These are phyloP conservation scores for Acanthiza pusilla DNA, from an alignment of 2,797 vertebrate genomes.

Conservation along the genomic window DNA sequence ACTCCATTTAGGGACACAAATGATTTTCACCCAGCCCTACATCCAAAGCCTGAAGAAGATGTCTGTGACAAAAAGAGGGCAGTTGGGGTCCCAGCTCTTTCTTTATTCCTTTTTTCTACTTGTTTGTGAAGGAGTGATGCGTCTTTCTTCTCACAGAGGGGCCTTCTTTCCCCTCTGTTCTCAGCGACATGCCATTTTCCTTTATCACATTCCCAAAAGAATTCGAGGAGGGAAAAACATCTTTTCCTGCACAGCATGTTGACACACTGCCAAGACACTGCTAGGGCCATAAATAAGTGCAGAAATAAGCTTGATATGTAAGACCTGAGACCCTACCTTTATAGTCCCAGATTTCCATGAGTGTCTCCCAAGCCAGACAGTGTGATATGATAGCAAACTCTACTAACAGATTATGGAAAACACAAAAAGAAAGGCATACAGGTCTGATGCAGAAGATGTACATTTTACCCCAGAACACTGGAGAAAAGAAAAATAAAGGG, in stretches of 20 bases:
- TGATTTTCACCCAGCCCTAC: neutral
- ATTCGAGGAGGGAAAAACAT: neutral
- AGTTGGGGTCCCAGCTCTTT: neutral
- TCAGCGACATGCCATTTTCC: neutral
- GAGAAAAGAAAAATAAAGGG: neutral
- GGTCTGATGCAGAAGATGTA: neutral
- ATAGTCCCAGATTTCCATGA: neutral
- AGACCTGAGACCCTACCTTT: neutral
- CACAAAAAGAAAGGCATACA: neutral
- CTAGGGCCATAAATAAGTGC: neutral
- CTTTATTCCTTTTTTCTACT: neutral
- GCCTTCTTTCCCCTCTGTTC: neutral
- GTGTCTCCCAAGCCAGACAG: neutral
- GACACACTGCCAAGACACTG: neutral
- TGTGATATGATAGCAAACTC: neutral
- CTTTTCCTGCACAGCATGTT: neutral
- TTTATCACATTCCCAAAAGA: neutral
- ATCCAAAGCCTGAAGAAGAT: neutral
- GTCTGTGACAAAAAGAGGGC: neutral
- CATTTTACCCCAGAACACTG: neutral
- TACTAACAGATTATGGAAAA: neutral
- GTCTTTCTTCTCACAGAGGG: neutral
- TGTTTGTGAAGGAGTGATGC: neutral
- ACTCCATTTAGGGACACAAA: neutral
- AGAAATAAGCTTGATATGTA: slow-evolving; percentile 23